A percentile compares a stretch with the other conserved stretches of the same genome.
These are phyloP conservation scores for Ormyrus labotus DNA, from an alignment of 2,888 invertebrate species.

Conservation along the genomic window DNA sequence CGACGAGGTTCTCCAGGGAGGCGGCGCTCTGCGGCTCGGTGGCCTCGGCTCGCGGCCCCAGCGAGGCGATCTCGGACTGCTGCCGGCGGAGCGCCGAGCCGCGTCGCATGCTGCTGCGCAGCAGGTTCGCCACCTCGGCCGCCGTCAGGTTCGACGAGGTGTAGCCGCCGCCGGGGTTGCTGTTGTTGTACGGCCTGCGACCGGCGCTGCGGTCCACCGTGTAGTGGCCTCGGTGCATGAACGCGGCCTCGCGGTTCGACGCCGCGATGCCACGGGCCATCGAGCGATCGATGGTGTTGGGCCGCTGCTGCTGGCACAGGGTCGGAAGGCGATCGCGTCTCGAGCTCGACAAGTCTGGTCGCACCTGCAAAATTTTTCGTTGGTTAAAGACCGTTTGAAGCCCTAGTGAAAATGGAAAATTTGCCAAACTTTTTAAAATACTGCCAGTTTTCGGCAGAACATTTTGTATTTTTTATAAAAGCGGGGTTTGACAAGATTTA, in stretches of 20 bases:
- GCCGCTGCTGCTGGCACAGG: not conserved
- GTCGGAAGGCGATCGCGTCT: constrained; percentile 19
- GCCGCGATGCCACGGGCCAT: constrained; percentile 16
- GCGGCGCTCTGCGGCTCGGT: constrained; percentile 61
- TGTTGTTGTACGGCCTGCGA: constrained; percentile 33
- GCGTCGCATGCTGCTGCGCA: constrained; percentile 79
- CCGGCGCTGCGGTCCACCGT: constrained; percentile 50
- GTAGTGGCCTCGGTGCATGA: constrained; percentile 49
- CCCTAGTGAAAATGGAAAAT: no score
- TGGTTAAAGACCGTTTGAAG: not conserved
- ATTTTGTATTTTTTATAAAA: no score
- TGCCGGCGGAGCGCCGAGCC: constrained; percentile 71
- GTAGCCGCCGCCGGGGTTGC: not conserved
- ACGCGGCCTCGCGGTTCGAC: not conserved
- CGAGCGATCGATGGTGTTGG: constrained; percentile 45
- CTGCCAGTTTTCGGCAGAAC: no score
- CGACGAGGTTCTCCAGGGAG: constrained; percentile 72
- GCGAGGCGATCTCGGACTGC: constrained; percentile 66
- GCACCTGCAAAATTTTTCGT: constrained; percentile 14
- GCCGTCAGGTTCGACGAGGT: constrained; percentile 76
- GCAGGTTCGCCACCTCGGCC: constrained; percentile 79
- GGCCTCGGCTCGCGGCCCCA: constrained; percentile 73
- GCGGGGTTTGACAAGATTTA: no score
- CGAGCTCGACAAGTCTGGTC: constrained; percentile 61
- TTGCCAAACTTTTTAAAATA: not conserved